Evolutionary conservation across 2,888 invertebrate species (phyloP), one percentile per base, ranked within the genome.

Genomic region (Campoplex nolae): DNA sequence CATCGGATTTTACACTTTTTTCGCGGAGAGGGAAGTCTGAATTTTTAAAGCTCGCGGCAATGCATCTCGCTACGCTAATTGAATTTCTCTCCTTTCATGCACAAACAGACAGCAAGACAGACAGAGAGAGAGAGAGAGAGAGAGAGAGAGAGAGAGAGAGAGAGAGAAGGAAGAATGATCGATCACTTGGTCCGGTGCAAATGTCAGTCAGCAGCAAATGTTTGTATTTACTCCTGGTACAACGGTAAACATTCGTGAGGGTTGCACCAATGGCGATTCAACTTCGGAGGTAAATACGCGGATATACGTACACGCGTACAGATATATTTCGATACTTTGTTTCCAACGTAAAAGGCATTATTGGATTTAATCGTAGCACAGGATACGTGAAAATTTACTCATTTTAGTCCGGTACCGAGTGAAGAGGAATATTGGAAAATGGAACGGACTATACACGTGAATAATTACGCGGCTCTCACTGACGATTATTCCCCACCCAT

Each of bases 141-240:
- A 18, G 35, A 3, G n/a, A 54, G 23, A 71, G 71, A 23, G 28
- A 38, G 56, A 42, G 74, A 23, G 56, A 28, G 54, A 38, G 56
- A 42, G 70, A 16, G 68, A 18, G 35, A 3, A 23, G 2, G 58
- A 45, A 73, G 71, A 28, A 23, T 58, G 54, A 77, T 84, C 73
- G 67, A 84, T 83, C 71, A 73, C 23, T 70, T 54, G 48, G n/a
- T 74, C 65, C 45, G 48, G 23, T 32, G 42, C 67, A 56, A 73
- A 74, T 48, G 70, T 65, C 18, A 70, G 35, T 45, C 48, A 11
- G 67, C 32, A 48, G 48, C 58, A 80, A 83, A 84, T 78, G 70
- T 87, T 87, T 84, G 78, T 67, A 75, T 78, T 78, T 77, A 32
- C 73, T 54, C 32, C 48, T 32, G 48, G 56, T 68, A 54, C 56